phyloP scores from a whole-genome alignment of 2,113 vertebrate species.

The Lanius collurio region DNA sequence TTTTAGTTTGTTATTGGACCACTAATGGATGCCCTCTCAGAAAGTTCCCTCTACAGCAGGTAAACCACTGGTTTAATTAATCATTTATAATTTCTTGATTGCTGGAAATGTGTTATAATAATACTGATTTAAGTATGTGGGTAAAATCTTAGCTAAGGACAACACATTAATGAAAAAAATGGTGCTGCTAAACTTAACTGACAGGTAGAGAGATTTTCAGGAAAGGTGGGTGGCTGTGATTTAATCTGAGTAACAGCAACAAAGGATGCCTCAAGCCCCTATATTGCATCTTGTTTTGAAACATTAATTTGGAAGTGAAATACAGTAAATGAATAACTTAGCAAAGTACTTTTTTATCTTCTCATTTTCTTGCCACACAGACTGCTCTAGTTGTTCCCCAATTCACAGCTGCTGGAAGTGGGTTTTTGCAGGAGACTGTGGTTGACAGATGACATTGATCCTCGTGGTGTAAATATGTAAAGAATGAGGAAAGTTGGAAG shows the following conservation, averaged over 20 bases:
- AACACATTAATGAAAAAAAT: not conserved
- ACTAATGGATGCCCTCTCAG: conserved; percentile 89
- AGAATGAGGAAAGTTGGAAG: not conserved
- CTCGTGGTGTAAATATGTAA: not conserved
- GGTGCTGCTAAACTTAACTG: not conserved
- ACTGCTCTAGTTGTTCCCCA: not conserved
- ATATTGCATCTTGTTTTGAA: not conserved
- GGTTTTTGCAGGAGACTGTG: not conserved
- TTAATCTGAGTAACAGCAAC: not conserved
- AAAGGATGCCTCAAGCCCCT: not conserved
- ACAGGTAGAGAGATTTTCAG: not conserved
- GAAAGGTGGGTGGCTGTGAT: not conserved
- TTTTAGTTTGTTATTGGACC: conserved; percentile 86
- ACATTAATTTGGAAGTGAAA: not conserved
- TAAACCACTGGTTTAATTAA: conserved; percentile 39
- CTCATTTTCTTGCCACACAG: not conserved
- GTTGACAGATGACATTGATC: not conserved
- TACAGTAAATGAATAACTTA: not conserved
- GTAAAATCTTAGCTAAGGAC: not conserved
- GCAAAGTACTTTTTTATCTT: not conserved
- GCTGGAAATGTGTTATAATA: not conserved
- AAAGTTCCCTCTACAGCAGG: conserved; percentile 89
- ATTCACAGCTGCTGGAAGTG: not conserved
- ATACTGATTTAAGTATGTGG: not conserved
- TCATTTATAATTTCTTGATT: not conserved